phyloP scores from a whole-genome alignment of 2,113 vertebrate species.

The Uropsilus gracilis region DNA sequence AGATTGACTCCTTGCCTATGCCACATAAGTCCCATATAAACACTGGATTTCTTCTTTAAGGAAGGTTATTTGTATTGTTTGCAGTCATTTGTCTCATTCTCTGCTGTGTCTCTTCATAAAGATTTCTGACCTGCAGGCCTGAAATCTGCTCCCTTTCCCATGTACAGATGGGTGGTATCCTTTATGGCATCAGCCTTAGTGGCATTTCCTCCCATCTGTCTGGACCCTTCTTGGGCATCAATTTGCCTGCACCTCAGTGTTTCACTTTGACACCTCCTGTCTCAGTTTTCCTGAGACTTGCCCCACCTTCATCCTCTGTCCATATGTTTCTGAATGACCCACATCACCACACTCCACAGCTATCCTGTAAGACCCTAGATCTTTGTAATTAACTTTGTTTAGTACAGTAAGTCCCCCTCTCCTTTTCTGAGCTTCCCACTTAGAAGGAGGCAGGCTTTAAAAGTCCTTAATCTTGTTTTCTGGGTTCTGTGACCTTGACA shows the following conservation, averaged over 20 bases:
- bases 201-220: neutral
- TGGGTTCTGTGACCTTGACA: neutral
- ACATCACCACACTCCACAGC: neutral
- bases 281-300: neutral
- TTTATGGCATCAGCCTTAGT: neutral
- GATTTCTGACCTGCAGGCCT: constrained; percentile 3
- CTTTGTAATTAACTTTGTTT: neutral
- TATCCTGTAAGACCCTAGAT: neutral
- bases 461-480: neutral
- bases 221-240: neutral
- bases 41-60: neutral
- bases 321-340: neutral
- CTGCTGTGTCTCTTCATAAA: neutral
- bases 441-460: neutral
- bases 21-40: neutral
- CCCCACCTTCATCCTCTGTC: neutral
- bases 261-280: neutral
- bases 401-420: neutral
- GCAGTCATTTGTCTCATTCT: neutral
- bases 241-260: neutral
- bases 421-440: neutral
- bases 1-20: neutral
- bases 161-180: neutral
- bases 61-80: neutral
- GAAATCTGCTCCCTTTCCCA: neutral